Evolutionary conservation across 2,888 invertebrate species (phyloP).

Genomic region (Ligdia adustata): DNA sequence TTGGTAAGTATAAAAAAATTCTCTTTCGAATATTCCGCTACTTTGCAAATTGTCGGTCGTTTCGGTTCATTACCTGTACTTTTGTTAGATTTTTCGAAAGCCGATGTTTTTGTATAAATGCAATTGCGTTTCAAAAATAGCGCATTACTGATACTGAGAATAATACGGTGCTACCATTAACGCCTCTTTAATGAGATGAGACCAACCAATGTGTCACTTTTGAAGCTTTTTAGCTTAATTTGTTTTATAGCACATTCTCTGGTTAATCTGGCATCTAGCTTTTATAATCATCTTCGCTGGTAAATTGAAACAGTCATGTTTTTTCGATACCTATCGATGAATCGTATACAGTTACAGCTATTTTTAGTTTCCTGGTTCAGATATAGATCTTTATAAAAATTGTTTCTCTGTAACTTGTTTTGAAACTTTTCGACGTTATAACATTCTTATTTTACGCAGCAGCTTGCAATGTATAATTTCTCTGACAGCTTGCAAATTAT

Average conservation of each 20-base stretch:
- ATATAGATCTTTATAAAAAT: too few species aligned
- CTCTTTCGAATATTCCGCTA: background rate
- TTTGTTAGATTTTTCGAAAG: slow-evolving; percentile 40
- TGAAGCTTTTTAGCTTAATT: slow-evolving; percentile 23
- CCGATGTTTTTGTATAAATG: slow-evolving; percentile 50
- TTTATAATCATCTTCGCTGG: background rate
- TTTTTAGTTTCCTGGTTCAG: slow-evolving; percentile 1
- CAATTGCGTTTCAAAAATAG: slow-evolving; percentile 55
- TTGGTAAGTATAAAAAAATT: too few species aligned
- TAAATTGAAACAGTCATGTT: slow-evolving; percentile 3
- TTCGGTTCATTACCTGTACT: slow-evolving; percentile 34
- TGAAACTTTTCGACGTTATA: background rate
- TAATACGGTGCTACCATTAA: slow-evolving; percentile 49
- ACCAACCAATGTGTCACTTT: slow-evolving; percentile 61
- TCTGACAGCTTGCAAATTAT: slow-evolving; percentile 9
- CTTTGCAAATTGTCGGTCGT: slow-evolving; percentile 24
- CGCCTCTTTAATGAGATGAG: slow-evolving; percentile 51
- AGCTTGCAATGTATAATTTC: slow-evolving; percentile 1
- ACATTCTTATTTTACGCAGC: background rate
- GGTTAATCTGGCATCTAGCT: background rate
- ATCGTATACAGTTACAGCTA: slow-evolving; percentile 1
- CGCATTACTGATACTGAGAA: slow-evolving; percentile 48
- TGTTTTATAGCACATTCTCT: background rate
- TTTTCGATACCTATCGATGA: background rate
- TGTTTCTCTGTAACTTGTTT: background rate